phyloP scores from a whole-genome alignment of 2,113 vertebrate genomes.

The Crotalus viridis region DNA sequence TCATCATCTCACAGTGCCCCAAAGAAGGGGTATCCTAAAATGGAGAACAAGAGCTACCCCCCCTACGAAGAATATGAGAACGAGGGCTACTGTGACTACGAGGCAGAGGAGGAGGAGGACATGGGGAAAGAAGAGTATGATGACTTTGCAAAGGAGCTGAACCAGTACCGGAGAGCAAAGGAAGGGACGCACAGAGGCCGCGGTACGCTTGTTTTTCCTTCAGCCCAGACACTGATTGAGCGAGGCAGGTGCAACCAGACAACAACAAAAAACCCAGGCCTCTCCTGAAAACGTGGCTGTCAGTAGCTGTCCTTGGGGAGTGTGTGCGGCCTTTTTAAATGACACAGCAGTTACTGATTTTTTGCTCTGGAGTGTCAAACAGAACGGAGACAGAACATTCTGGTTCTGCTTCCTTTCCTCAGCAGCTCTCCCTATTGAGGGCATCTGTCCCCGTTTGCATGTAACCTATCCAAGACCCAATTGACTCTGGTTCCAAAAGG shows the following conservation, averaged over 20 bases:
- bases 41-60: constrained; percentile 85
- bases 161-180: constrained; percentile 89
- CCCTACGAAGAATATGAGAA: constrained; percentile 87
- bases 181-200: constrained; percentile 72
- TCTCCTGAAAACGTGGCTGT: background rate
- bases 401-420: background rate
- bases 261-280: too few species aligned
- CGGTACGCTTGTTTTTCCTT: constrained; percentile 42
- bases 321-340: background rate
- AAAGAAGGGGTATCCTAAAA: constrained; percentile 88
- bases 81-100: constrained; percentile 77
- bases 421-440: background rate
- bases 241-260: background rate
- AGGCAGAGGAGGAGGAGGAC: constrained; percentile 87
- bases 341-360: background rate
- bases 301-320: too few species aligned
- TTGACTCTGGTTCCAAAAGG: background rate
- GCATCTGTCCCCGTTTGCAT: background rate
- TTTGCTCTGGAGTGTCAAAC: background rate
- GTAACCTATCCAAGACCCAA: background rate
- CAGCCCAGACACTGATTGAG: background rate
- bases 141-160: constrained; percentile 89
- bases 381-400: background rate
- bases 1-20: constrained; percentile 66
- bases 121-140: constrained; percentile 86